Percentiles rank a stretch among this genome's conserved stretches.
phyloP scores from a whole-genome alignment of 2,888 invertebrate genomes.

The Oegoconia quadripuncta region DNA sequence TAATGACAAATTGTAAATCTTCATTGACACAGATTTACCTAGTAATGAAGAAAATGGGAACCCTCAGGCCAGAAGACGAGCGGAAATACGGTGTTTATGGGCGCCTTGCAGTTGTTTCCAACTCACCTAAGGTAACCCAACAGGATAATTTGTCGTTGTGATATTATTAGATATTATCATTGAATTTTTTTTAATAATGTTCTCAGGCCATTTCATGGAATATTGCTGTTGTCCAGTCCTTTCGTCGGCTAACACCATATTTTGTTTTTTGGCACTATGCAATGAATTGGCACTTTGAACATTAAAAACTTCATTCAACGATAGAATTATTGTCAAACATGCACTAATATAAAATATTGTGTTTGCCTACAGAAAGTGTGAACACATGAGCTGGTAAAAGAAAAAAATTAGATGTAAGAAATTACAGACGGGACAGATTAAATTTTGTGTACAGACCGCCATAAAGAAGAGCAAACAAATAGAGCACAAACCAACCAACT shows the following conservation, averaged over 20 bases:
- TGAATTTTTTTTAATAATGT: slow-evolving; percentile 22
- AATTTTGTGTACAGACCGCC: slow-evolving; percentile 64
- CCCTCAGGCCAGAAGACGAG: slow-evolving; percentile 81
- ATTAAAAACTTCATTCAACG: slow-evolving; percentile 23
- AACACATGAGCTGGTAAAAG: slow-evolving; percentile 40
- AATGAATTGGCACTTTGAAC: slow-evolving; percentile 54
- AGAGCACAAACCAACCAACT: slow-evolving; percentile 33
- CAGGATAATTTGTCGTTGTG: not conserved
- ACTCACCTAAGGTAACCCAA: slow-evolving; percentile 53
- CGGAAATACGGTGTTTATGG: slow-evolving; percentile 82
- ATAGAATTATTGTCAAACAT: slow-evolving; percentile 3
- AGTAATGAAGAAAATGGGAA: slow-evolving; percentile 84
- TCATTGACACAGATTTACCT: slow-evolving; percentile 72
- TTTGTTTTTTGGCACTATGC: slow-evolving; percentile 25
- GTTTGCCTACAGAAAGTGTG: slow-evolving; percentile 67
- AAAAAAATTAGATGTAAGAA: slow-evolving; percentile 50
- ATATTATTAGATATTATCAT: not conserved
- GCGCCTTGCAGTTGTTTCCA: slow-evolving; percentile 59
- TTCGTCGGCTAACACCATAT: slow-evolving; percentile 51
- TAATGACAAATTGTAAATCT: too few relatives aligned
- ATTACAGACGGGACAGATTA: slow-evolving; percentile 50
- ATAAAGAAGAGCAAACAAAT: slow-evolving; percentile 41
- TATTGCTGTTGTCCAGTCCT: slow-evolving; percentile 14
- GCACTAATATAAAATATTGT: slow-evolving; percentile 40
- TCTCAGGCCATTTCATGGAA: slow-evolving; percentile 48